These are phyloP conservation scores for Salvator merianae DNA, from an alignment of 2,113 vertebrate species.

Conservation along the genomic window DNA sequence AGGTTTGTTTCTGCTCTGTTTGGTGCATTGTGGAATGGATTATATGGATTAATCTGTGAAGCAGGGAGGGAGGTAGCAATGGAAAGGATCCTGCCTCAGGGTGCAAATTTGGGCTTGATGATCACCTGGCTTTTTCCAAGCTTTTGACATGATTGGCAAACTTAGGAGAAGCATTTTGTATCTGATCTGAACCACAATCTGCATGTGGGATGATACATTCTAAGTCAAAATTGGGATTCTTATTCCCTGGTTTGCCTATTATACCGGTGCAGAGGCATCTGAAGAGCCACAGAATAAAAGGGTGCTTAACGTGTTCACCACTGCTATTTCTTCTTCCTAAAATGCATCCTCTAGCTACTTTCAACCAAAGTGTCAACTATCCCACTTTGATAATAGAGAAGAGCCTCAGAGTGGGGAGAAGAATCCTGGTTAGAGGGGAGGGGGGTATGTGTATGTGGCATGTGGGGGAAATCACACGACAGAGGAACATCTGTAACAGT, in stretches of 20 bases:
- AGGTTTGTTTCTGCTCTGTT: conserved; percentile 28
- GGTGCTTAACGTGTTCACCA: not conserved
- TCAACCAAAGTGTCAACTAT: too few relatives aligned
- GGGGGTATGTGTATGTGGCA: not conserved
- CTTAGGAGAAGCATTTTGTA: not conserved
- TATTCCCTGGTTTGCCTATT: not conserved
- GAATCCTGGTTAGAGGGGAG: not conserved
- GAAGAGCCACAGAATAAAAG: not conserved
- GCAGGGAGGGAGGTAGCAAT: conserved; percentile 4
- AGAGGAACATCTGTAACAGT: not conserved
- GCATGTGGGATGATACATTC: not conserved
- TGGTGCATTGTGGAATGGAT: conserved; percentile 24
- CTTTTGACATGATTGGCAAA: not conserved
- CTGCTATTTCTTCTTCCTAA: not conserved
- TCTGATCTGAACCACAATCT: not conserved
- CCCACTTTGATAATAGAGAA: not conserved
- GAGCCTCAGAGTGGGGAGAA: not conserved
- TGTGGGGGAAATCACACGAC: not conserved
- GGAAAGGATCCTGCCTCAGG: conserved; percentile 9
- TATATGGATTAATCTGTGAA: conserved; percentile 23
- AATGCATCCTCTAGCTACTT: not conserved
- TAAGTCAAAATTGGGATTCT: not conserved
- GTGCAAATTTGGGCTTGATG: not conserved
- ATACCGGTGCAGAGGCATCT: not conserved
- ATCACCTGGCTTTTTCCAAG: not conserved